Evolutionary conservation across 1,140 invertebrate species (phyloP).

Genomic region (Bombus fervidus): DNA sequence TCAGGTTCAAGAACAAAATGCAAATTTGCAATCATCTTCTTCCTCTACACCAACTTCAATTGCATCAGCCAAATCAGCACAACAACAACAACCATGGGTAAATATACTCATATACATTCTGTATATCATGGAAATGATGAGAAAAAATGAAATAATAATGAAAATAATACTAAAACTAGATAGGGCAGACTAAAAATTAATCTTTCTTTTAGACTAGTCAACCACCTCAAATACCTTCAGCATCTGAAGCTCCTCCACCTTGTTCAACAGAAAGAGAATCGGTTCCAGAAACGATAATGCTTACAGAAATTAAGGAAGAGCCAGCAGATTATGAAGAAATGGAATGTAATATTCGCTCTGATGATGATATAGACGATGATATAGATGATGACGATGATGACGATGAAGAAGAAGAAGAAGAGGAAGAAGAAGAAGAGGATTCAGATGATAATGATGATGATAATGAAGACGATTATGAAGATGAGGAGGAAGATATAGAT

Average conservation of each 20-base stretch:
- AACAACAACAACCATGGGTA: slow-evolving; percentile 67
- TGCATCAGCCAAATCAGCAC: slow-evolving; percentile 48
- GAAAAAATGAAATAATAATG: not conserved
- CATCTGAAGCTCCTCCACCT: slow-evolving; percentile 46
- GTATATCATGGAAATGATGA: no score
- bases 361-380: slow-evolving; percentile 75
- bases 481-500: slow-evolving; percentile 56
- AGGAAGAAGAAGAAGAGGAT: slow-evolving; percentile 71
- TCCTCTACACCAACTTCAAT: slow-evolving; percentile 38
- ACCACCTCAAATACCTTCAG: slow-evolving; percentile 54
- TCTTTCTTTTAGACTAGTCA: slow-evolving; percentile 58
- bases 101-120: not conserved
- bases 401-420: slow-evolving; percentile 71
- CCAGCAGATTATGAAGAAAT: slow-evolving; percentile 79
- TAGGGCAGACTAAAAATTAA: not conserved
- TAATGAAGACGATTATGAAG: slow-evolving; percentile 66
- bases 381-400: slow-evolving; percentile 62
- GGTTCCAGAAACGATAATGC: slow-evolving; percentile 63
- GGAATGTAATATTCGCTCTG: slow-evolving; percentile 63
- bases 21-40: slow-evolving; percentile 25
- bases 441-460: slow-evolving; percentile 72
- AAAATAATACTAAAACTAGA: not conserved
- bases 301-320: slow-evolving; percentile 79
- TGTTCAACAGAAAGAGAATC: slow-evolving; percentile 42
- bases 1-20: slow-evolving; percentile 47